phyloP scores from a whole-genome alignment of 2,113 vertebrate species.

The Neolamprologus hecqui region DNA sequence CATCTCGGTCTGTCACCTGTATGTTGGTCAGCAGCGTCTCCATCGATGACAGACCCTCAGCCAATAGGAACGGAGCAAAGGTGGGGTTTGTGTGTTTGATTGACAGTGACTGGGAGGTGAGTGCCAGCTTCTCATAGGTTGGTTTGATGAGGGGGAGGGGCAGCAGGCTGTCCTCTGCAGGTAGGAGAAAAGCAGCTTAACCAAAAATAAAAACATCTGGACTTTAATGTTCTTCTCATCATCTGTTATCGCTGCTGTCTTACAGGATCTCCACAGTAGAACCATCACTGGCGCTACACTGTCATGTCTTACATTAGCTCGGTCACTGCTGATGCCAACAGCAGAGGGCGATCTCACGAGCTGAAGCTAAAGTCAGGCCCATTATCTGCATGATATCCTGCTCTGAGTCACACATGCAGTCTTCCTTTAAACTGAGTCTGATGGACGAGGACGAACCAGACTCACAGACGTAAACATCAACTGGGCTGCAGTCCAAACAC shows the following conservation, averaged over 20 bases:
- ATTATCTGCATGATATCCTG: not conserved
- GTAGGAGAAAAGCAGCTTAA: not conserved
- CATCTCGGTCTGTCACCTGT: slow-evolving; percentile 65
- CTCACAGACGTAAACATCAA: not conserved
- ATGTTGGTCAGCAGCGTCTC: slow-evolving; percentile 90
- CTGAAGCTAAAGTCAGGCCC: not conserved
- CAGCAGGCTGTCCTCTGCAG: slow-evolving; percentile 79
- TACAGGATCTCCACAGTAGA: not conserved
- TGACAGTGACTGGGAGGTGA: slow-evolving; percentile 77
- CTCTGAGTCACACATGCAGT: not conserved
- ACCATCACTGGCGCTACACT: not conserved
- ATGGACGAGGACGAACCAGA: not conserved
- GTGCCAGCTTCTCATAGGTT: slow-evolving; percentile 80
- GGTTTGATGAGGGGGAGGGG: slow-evolving; percentile 81
- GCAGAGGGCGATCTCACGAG: not conserved
- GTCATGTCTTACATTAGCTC: not conserved
- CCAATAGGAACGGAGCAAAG: slow-evolving; percentile 78
- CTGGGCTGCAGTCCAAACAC: not conserved
- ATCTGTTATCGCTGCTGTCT: not conserved
- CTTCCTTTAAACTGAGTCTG: not conserved
- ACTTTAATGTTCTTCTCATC: not conserved
- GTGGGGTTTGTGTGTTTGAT: slow-evolving; percentile 56
- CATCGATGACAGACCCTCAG: slow-evolving; percentile 84
- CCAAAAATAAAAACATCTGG: not conserved
- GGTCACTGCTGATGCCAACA: not conserved